Evolutionary conservation across 2,113 vertebrate species (phyloP).

Genomic region (Dermatemys mawii): DNA sequence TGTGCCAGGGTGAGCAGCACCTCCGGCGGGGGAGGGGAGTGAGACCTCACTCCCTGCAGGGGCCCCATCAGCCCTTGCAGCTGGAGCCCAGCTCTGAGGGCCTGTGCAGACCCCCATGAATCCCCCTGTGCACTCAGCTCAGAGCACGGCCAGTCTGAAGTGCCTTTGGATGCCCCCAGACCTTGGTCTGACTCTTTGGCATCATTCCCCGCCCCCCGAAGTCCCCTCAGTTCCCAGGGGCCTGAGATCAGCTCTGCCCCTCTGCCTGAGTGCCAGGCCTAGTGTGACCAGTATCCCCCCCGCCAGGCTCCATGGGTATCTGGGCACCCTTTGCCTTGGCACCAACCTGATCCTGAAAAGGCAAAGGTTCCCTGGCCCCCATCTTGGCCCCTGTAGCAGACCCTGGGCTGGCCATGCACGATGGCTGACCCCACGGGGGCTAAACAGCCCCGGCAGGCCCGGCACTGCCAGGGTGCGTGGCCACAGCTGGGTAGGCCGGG

Average conservation of each 20-base stretch:
- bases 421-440: not conserved
- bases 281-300: too few species aligned
- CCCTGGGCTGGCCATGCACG: not conserved
- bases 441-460: too few species aligned
- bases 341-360: too few species aligned
- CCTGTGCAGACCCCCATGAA: not conserved
- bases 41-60: fast-evolving
- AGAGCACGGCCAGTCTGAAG: not conserved
- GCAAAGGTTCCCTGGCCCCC: not conserved
- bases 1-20: constrained; percentile 82
- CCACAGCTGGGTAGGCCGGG: too few species aligned
- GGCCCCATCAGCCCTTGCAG: too few species aligned
- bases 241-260: too few species aligned
- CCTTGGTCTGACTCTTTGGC: too few species aligned
- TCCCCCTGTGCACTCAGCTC: not conserved
- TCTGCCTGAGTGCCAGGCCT: too few species aligned
- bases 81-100: not conserved
- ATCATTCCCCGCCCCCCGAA: too few species aligned
- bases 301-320: too few species aligned
- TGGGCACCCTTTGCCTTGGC: too few species aligned
- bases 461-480: not conserved
- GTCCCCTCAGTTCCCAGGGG: too few species aligned
- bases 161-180: not conserved
- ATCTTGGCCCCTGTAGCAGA: not conserved
- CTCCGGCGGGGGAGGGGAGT: fast-evolving